Evolutionary conservation across 2,113 vertebrate species (phyloP), one percentile per base, ranked within the genome.

Genomic region (Microtus pennsylvanicus): DNA sequence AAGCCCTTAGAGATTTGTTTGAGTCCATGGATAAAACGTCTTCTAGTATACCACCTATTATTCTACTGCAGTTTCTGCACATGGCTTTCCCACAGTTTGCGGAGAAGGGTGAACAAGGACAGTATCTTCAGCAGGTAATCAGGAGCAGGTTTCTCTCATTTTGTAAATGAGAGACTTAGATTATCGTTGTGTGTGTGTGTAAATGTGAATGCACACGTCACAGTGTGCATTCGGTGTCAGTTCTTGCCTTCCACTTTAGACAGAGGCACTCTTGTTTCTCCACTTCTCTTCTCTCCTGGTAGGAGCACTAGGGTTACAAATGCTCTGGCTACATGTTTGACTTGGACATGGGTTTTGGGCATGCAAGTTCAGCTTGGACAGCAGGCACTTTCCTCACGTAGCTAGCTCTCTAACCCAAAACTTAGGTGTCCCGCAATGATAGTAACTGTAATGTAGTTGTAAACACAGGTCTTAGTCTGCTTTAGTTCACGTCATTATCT

Each of bases 1-100:
- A 98, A 99, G 99, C 99, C 97, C 98, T 99, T 98, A 99, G 99
- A 98, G 99, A 99, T 98, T 98, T 99, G 96, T 99, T 99, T 97
- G 99, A 99, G 98, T 99, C 99, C 93, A 99, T 99, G 99, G 99
- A 99, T 97, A 99, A 99, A 99, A 99, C 99, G 90, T 99, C 99
- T 77, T 99, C 99, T 97, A 99, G 99, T 99, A 99, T 99, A 96
- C 99, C 99, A 55, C 99, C 99, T 89, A 99, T 99, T 97, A 99
- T 99, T 98, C 98, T 99, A 90, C 99, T 99, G 98, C 99, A 99
- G 97, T 99, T 99, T 98, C 99, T 99, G 97, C 99, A 99, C 96
- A 99, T 99, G 99, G 99, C 99, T 98, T 99, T 99, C 97, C 99
- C 99, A 93, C 99, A 99, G 98, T 99, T 99, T 98, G 99, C 99